A percentile compares a stretch with the other conserved stretches of the same genome.
Conservation (phyloP, 1,140 invertebrate species). For the Aphidius gifuensis region DNA sequence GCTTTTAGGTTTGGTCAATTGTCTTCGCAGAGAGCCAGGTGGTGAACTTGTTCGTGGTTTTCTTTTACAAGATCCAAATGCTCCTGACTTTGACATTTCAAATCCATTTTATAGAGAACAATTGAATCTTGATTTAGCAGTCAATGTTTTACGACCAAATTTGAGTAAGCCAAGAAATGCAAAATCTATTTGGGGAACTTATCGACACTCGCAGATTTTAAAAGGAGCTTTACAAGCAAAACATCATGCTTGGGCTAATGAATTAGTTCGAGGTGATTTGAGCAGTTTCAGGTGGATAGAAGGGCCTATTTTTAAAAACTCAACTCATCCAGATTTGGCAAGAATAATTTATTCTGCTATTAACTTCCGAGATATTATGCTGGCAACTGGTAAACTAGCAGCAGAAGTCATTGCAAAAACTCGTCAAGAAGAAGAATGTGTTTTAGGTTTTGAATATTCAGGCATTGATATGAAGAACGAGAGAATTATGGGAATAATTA, state of each 20-base stretch:
- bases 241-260: constrained; percentile 76
- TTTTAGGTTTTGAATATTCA: constrained; percentile 72
- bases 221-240: constrained; percentile 48
- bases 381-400: constrained; percentile 70
- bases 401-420: constrained; percentile 60
- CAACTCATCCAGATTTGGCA: constrained; percentile 46
- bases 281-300: constrained; percentile 81
- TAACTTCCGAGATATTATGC: constrained; percentile 79
- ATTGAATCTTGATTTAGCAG: constrained; percentile 67
- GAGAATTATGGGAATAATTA: constrained; percentile 69
- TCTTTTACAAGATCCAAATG: constrained; percentile 64
- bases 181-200: constrained; percentile 68
- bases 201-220: constrained; percentile 65
- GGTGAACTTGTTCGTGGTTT: constrained; percentile 63
- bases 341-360: constrained; percentile 65
- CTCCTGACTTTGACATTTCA: constrained; percentile 64
- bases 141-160: constrained; percentile 64
- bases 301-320: constrained; percentile 53
- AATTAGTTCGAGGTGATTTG: constrained; percentile 77
- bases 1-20: constrained; percentile 78
- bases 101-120: constrained; percentile 64
- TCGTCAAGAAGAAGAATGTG: constrained; percentile 61
- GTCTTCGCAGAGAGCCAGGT: constrained; percentile 67
- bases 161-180: constrained; percentile 52
- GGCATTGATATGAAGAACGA: constrained; percentile 57